These are phyloP conservation scores for Drosophila merina DNA, from an alignment of 2,888 invertebrate genomes.

Conservation along the genomic window DNA sequence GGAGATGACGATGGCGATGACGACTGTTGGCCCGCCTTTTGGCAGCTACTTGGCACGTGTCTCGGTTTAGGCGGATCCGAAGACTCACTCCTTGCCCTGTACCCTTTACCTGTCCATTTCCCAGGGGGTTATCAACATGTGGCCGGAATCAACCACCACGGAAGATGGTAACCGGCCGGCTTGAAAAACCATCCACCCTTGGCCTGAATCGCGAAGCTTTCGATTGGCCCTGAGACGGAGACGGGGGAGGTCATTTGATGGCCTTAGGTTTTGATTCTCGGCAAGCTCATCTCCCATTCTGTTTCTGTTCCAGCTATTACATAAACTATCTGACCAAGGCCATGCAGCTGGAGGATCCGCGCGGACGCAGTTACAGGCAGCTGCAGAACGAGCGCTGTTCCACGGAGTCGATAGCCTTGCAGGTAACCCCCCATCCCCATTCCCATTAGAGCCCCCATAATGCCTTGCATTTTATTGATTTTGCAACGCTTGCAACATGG, in stretches of 20 bases:
- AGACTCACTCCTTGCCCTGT: slow-evolving; percentile 20
- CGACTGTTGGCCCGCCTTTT: slow-evolving; percentile 62
- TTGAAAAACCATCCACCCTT: slow-evolving; percentile 53
- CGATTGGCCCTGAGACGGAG: slow-evolving; percentile 4
- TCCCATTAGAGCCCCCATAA: background rate
- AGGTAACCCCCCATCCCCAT: slow-evolving; percentile 84
- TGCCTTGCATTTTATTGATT: slow-evolving; percentile 31
- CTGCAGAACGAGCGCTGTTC: slow-evolving; percentile 85
- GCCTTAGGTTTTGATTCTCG: slow-evolving; percentile 67
- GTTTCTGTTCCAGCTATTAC: slow-evolving; percentile 87
- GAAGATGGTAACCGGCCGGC: slow-evolving; percentile 29
- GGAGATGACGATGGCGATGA: slow-evolving; percentile 53
- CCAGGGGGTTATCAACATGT: slow-evolving; percentile 53
- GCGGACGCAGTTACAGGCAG: slow-evolving; percentile 85
- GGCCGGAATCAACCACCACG: slow-evolving; percentile 49
- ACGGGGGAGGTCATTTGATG: slow-evolving; percentile 46
- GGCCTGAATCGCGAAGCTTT: slow-evolving; percentile 39
- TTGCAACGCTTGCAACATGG: slow-evolving; percentile 18
- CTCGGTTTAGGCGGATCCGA: slow-evolving; percentile 51
- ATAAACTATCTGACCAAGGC: slow-evolving; percentile 90
- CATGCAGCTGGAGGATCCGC: slow-evolving; percentile 92
- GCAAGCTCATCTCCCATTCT: slow-evolving; percentile 37
- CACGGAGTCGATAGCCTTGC: slow-evolving; percentile 87
- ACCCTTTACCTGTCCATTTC: slow-evolving; percentile 44
- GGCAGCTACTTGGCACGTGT: slow-evolving; percentile 76